Evolutionary conservation across 2,888 invertebrate species (phyloP).

Genomic region (Trilocha varians): DNA sequence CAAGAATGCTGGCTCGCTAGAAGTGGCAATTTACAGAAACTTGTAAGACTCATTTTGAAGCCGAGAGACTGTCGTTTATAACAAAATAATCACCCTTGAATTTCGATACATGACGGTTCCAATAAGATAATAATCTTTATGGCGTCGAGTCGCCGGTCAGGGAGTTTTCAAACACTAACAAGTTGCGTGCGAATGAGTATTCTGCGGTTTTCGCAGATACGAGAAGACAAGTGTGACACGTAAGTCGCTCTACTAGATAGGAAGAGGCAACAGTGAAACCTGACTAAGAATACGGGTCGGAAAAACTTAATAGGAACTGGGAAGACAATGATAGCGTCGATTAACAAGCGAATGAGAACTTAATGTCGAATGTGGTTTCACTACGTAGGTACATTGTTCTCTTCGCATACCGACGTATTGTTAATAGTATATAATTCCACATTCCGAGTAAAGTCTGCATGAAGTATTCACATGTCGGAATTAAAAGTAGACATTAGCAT

Average conservation of each 20-base stretch:
- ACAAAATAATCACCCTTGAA: slow-evolving; percentile 29
- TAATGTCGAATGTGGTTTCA: slow-evolving; percentile 55
- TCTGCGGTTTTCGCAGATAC: slow-evolving; percentile 53
- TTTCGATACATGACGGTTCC: slow-evolving; percentile 23
- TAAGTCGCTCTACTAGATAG: slow-evolving; percentile 21
- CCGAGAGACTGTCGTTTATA: slow-evolving; percentile 10
- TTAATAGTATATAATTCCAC: slow-evolving; percentile 57
- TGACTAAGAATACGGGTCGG: slow-evolving; percentile 44
- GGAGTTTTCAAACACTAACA: slow-evolving; percentile 28
- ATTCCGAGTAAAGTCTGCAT: slow-evolving; percentile 55
- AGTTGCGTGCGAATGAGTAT: slow-evolving; percentile 45
- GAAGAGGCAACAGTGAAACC: slow-evolving; percentile 31
- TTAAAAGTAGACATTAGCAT: neutral
- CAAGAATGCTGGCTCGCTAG: slow-evolving; percentile 31
- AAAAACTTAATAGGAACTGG: slow-evolving; percentile 61
- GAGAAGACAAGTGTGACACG: slow-evolving; percentile 26
- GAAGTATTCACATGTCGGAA: slow-evolving; percentile 16
- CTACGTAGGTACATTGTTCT: slow-evolving; percentile 52
- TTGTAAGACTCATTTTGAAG: slow-evolving; percentile 21
- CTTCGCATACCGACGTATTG: slow-evolving; percentile 44
- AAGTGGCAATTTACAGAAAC: slow-evolving; percentile 27
- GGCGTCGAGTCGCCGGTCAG: slow-evolving; percentile 17
- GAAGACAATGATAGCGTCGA: slow-evolving; percentile 62
- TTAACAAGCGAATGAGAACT: slow-evolving; percentile 60
- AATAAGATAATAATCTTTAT: slow-evolving; percentile 27